These are phyloP conservation scores for Ashinkailepas kermadecensis DNA, from an alignment of 2,888 invertebrate genomes.

Conservation along the genomic window DNA sequence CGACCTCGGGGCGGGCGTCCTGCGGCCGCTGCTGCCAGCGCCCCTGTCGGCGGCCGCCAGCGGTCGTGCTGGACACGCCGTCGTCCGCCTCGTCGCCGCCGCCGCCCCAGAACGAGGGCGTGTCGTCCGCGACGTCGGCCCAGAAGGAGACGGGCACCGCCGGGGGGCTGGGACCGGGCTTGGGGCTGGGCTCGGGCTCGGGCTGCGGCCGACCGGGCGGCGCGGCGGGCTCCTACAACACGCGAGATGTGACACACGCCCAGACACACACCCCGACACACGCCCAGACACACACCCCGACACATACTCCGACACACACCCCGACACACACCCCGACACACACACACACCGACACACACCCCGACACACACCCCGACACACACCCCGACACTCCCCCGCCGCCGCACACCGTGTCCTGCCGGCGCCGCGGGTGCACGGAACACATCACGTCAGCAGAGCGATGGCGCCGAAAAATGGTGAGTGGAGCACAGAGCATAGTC, in stretches of 20 bases:
- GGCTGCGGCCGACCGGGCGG: background rate
- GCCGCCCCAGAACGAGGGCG: conserved; percentile 1
- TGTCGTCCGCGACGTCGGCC: background rate
- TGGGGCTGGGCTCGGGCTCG: background rate
- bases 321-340: background rate
- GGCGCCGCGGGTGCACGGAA: too few relatives aligned
- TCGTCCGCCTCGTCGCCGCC: background rate
- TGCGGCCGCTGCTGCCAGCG: too few relatives aligned
- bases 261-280: background rate
- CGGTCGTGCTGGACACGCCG: background rate
- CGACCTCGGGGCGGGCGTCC: too few relatives aligned
- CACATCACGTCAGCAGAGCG: too few relatives aligned
- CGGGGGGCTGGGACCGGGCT: background rate
- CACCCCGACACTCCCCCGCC: too few relatives aligned
- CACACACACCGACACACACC: background rate
- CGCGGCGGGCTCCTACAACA: background rate
- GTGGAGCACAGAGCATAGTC: too few relatives aligned
- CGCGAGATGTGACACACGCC: background rate
- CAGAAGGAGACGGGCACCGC: background rate
- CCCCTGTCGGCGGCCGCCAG: too few relatives aligned
- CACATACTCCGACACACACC: too few relatives aligned
- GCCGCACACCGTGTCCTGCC: too few relatives aligned
- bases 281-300: too few relatives aligned
- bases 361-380: background rate
- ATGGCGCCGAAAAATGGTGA: too few relatives aligned